A percentile compares a stretch with the other conserved stretches of the same genome.
Evolutionary conservation across 2,888 invertebrate species (phyloP).

Genomic region (Drosophila histrio): DNA sequence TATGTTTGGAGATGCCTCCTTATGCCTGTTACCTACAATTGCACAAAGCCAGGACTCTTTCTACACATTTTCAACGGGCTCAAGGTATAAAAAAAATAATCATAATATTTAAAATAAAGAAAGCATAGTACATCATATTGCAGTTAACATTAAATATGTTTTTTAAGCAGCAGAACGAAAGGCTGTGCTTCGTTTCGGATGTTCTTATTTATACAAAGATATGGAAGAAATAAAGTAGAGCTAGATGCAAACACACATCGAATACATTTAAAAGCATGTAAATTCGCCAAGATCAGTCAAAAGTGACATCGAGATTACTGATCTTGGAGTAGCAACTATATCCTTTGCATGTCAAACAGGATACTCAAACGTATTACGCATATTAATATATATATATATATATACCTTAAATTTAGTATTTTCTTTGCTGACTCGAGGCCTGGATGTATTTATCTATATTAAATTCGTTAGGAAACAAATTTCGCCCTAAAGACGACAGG

Average conservation of each 20-base stretch:
- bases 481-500: too few species aligned
- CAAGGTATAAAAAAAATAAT: neutral
- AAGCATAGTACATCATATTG: slow-evolving; percentile 1
- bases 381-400: neutral
- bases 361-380: neutral
- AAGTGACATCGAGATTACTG: neutral
- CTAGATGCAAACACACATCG: slow-evolving; percentile 12
- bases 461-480: too few species aligned
- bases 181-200: neutral
- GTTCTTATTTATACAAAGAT: neutral
- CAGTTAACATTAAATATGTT: neutral
- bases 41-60: too few species aligned
- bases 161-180: neutral
- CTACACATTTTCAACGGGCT: too few species aligned
- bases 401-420: too few species aligned
- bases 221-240: slow-evolving; percentile 4
- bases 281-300: neutral
- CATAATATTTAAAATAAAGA: neutral
- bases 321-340: neutral
- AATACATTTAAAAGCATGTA: slow-evolving; percentile 12
- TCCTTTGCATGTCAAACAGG: neutral
- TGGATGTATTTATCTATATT: too few species aligned
- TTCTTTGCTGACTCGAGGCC: too few species aligned
- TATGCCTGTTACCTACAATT: too few species aligned
- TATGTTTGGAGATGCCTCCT: too few species aligned